Conservation (phyloP, 1,140 invertebrate species). For the Brachystomella parvula region DNA sequence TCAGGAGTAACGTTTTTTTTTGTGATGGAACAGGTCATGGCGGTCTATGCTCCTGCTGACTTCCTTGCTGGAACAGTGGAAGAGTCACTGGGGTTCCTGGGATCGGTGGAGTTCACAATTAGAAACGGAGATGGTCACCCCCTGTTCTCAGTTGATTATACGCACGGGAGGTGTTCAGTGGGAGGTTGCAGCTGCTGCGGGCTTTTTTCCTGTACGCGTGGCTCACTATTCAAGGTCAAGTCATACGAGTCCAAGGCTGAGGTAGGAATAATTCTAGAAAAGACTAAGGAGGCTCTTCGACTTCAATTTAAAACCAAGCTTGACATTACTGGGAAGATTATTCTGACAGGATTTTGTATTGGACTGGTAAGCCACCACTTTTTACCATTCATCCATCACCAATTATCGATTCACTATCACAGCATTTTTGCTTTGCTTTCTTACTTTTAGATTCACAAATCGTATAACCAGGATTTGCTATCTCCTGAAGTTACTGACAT, state of each 20-base stretch:
- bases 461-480: constrained; percentile 1
- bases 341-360: not conserved
- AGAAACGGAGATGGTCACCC: not conserved
- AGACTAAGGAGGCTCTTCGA: not conserved
- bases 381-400: not conserved
- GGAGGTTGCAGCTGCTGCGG: not conserved
- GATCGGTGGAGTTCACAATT: not conserved
- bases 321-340: constrained; percentile 5
- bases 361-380: not conserved
- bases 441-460: constrained; percentile 8
- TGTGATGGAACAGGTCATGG: not conserved
- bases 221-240: not conserved
- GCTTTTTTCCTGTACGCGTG: not conserved
- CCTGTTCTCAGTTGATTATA: not conserved
- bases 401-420: not conserved
- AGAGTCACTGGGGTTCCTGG: not conserved
- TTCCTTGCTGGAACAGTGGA: not conserved
- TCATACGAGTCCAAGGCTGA: not conserved
- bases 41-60: not conserved
- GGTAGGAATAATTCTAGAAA: not conserved
- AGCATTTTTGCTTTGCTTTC: not conserved
- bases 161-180: not conserved
- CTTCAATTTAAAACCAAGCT: not conserved
- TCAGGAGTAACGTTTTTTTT: not conserved
- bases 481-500: no score